Base-by-base conservation (phyloP, 2,113 vertebrate species). In the Alethe castanea region DNA sequence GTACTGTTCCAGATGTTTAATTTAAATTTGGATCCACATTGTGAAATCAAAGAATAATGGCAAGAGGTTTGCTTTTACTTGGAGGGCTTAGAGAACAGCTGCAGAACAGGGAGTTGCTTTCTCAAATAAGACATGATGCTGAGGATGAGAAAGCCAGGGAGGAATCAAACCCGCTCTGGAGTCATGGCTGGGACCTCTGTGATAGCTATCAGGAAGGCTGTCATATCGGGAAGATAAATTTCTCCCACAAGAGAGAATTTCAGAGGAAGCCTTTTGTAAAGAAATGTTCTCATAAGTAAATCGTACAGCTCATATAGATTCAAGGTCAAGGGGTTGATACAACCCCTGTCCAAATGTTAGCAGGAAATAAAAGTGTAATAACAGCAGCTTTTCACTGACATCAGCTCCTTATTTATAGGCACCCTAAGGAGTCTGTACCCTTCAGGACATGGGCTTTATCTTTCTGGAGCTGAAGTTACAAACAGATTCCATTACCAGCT, bases 331-430 rank as follows among this genome's bases (percentile, higher is more conserved):
- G 93, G 81, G 80, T 82, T 85, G 87, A 82, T 90, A 87, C 70
- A 93, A 91, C 31, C 86, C 81, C 90, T 82, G 83, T 90, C 73
- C 83, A 95, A 93, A 85, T 36, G 60, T 91, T 91, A 92, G 81
- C 69, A 93, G 90, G 95, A 96, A 96, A 96, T 96, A 94, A 91
- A 95, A 82, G 59, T 72, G 56, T 94, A 90, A 93, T 95, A 94
- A 94, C 90, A 81, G 79, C 85, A 93, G 85, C 92, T 64, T 95
- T 92, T 90, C 79, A 45, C 82, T 90, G 87, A 77, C 90, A 93
- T 92, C 71, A 86, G 64, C 59, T 92, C 24, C 84, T 88, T 95
- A 92, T 96, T 97, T 90, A 95, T 90, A 90, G 78, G 60, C 50
- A 91, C 78, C 79, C 85, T 95, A 72, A 86, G 69, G 89, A 90